Percentiles rank a stretch among this genome's conserved stretches.
These are phyloP conservation scores for Dreissena polymorpha DNA, from an alignment of 1,140 invertebrate genomes.

Conservation along the genomic window DNA sequence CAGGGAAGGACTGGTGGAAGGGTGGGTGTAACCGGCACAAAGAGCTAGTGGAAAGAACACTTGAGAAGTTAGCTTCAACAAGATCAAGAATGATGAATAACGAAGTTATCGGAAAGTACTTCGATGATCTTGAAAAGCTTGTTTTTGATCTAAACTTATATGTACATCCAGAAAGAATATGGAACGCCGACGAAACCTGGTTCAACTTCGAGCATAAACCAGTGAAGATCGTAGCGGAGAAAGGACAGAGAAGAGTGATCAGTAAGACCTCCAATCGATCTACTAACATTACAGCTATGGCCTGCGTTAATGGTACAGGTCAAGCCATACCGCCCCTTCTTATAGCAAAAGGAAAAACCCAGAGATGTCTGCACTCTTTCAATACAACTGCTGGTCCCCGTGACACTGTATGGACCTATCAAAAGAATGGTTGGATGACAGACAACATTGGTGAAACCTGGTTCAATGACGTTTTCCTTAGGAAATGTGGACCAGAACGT, in stretches of 20 bases:
- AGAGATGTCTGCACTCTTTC: constrained; percentile 30
- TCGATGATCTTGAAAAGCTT: constrained; percentile 21
- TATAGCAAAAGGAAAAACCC: constrained; percentile 56
- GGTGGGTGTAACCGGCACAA: constrained; percentile 50
- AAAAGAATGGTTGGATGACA: constrained; percentile 55
- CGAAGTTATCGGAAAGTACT: constrained; percentile 39
- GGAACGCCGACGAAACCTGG: constrained; percentile 24
- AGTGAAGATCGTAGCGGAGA: constrained; percentile 21
- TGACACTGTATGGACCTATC: constrained; percentile 42
- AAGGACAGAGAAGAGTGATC: constrained; percentile 19
- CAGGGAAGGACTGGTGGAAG: constrained; percentile 56
- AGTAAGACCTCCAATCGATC: constrained; percentile 20
- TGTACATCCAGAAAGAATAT: background rate
- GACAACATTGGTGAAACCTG: constrained; percentile 49
- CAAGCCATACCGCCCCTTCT: constrained; percentile 40
- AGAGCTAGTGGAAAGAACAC: constrained; percentile 40
- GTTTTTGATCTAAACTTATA: background rate
- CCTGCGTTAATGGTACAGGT: constrained; percentile 49
- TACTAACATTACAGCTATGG: constrained; percentile 49
- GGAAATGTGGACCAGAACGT: too few species aligned
- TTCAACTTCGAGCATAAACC: constrained; percentile 32
- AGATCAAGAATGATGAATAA: constrained; percentile 50
- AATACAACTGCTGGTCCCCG: constrained; percentile 15
- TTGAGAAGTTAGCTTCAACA: constrained; percentile 50
- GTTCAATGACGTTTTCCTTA: constrained; percentile 49